Evolutionary conservation across 1,140 invertebrate species (phyloP).

Genomic region (Neodiprion pinetum): DNA sequence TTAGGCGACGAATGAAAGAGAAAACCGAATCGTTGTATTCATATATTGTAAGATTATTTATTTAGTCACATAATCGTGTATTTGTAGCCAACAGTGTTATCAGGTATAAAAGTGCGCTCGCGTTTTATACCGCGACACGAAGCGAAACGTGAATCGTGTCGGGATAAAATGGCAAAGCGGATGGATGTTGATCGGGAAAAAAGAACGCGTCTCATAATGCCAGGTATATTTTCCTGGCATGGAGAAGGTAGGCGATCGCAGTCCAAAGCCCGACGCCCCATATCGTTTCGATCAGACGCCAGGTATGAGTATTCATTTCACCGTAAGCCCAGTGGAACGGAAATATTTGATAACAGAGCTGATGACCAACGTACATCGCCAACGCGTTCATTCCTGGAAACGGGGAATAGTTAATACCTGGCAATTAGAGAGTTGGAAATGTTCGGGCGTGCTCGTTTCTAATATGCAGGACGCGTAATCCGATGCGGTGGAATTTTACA

Average conservation of each 20-base stretch:
- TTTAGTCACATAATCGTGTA: not conserved
- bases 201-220: constrained; percentile 59
- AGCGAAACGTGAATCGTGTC: too few relatives aligned
- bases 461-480: too few relatives aligned
- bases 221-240: constrained; percentile 75
- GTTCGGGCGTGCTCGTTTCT: too few relatives aligned
- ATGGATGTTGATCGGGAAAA: too few relatives aligned
- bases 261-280: constrained; percentile 87
- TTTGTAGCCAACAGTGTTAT: too few relatives aligned
- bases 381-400: constrained; percentile 89
- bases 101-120: too few relatives aligned
- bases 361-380: constrained; percentile 85
- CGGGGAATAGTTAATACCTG: constrained; percentile 36
- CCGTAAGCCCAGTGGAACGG: constrained; percentile 81
- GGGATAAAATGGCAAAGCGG: too few relatives aligned
- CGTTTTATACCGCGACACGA: too few relatives aligned
- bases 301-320: constrained; percentile 75
- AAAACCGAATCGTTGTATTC: not conserved
- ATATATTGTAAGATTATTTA: not conserved
- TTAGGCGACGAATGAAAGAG: not conserved
- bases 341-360: constrained; percentile 79
- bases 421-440: not conserved
- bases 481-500: too few relatives aligned
- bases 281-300: constrained; percentile 76
- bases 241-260: constrained; percentile 74